Evolutionary conservation across 1,140 invertebrate species (phyloP), one percentile per base, ranked within the genome.

Genomic region (Heliconius himera): DNA sequence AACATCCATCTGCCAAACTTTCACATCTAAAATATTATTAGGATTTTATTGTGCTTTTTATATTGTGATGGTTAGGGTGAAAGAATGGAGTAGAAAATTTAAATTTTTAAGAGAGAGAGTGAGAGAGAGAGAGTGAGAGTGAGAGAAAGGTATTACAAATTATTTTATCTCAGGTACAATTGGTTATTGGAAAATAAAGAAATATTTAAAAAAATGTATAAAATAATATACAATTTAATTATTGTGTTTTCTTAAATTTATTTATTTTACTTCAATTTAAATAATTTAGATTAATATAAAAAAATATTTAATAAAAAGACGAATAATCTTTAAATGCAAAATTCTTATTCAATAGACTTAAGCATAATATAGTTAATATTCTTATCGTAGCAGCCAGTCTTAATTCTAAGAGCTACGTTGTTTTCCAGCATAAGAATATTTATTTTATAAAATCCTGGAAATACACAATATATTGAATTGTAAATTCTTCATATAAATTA

Each of bases 391-490:
- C 60, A 29, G 22, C 9, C 60, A 22, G 26, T 9, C 60, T 66
- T 29, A 66, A 29, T 66, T 66, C 60, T 66, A 66, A 66, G 60
- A 66, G 60, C 60, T 66, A 29, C 22, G 60, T 66, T 66, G 60
- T 66, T 66, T 66, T 66, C 60, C 26, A 66, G 26, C 3, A 66
- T 29, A 56, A 22, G 20, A 56, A 22, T 60, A 60, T 8, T 60
- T 60, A 29, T 66, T 66, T 66, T 66, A 66, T 66, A 66, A 66
- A 66, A 66, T 66, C 60, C 60, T 66, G 60, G 60, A 66, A 66
- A 51, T 20, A 20, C 18, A 5, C 16, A 16, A 16, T 13, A 16
- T 29, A 66, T 66, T 66, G 26, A 66, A 66, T 13, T 66, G 60
- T 29, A 29, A 18, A 16, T 66, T 66, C 22, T 66, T 29, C 26